phyloP scores from a whole-genome alignment of 35 echinoderm and acorn worm species.

The Strongylocentrotus purpuratus region DNA sequence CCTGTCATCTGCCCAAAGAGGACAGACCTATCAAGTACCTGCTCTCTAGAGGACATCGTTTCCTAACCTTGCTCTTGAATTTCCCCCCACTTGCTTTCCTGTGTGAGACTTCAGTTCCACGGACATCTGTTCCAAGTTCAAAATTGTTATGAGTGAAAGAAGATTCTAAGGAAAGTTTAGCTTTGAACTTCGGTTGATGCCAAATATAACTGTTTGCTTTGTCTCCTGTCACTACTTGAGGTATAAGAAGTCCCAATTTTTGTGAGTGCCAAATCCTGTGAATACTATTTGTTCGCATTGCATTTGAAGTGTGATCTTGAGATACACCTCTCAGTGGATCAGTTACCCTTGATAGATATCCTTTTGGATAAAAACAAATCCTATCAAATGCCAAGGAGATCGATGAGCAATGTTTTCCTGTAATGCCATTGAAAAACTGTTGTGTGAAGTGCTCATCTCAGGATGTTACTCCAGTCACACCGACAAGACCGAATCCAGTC shows the following conservation, averaged over 20 bases:
- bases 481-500: too few relatives aligned
- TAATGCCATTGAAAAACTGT: too few relatives aligned
- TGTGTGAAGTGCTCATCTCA: too few relatives aligned
- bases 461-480: too few relatives aligned
- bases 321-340: background rate
- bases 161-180: background rate
- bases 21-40: slow-evolving; percentile 1
- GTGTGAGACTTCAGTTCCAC: background rate
- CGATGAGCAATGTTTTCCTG: background rate
- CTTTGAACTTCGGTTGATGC: background rate
- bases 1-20: background rate
- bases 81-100: background rate
- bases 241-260: background rate
- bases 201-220: background rate
- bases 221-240: background rate
- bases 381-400: background rate
- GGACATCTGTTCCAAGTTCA: background rate
- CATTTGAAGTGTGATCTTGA: background rate
- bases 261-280: too few relatives aligned
- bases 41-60: background rate
- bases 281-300: too few relatives aligned
- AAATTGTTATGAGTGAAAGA: background rate
- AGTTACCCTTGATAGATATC: background rate
- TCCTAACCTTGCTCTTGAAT: slow-evolving; percentile 10
- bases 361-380: background rate